These are phyloP conservation scores for Puma concolor DNA, from an alignment of 2,113 vertebrate genomes.

Conservation along the genomic window DNA sequence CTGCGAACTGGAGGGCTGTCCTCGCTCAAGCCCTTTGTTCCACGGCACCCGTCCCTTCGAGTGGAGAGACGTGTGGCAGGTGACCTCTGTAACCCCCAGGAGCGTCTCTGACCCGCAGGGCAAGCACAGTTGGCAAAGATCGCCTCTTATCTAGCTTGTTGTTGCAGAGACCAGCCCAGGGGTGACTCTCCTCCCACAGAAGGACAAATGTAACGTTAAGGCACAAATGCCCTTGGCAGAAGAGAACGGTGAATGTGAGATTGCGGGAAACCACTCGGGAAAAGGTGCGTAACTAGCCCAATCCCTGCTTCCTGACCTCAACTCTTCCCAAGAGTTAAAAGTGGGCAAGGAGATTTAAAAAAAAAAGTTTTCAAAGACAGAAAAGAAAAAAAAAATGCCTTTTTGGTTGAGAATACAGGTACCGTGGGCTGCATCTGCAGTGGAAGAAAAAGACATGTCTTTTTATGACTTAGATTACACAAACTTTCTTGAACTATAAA, in stretches of 20 bases:
- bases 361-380: conserved; percentile 67
- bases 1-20: no score
- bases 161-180: not conserved
- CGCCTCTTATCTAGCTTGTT: not conserved
- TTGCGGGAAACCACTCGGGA: not conserved
- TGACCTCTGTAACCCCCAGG: accelerated
- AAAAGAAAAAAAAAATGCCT: not conserved
- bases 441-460: conserved; percentile 76
- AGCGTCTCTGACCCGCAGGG: not conserved
- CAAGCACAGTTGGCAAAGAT: not conserved
- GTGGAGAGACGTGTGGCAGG: not conserved
- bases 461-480: conserved; percentile 81
- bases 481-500: conserved; percentile 87
- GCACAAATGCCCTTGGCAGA: not conserved
- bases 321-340: not conserved
- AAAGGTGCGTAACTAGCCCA: not conserved
- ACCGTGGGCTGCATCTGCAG: conserved; percentile 70
- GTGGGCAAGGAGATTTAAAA: not conserved
- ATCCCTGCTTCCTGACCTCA: not conserved
- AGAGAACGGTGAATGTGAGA: accelerated
- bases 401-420: conserved; percentile 74
- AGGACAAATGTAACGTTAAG: not conserved
- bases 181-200: not conserved
- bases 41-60: not conserved
- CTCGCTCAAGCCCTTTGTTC: accelerated